A percentile compares a stretch with the other conserved stretches of the same genome.
phyloP scores from a whole-genome alignment of 2,888 invertebrate species.

The Oscheius sp. region DNA sequence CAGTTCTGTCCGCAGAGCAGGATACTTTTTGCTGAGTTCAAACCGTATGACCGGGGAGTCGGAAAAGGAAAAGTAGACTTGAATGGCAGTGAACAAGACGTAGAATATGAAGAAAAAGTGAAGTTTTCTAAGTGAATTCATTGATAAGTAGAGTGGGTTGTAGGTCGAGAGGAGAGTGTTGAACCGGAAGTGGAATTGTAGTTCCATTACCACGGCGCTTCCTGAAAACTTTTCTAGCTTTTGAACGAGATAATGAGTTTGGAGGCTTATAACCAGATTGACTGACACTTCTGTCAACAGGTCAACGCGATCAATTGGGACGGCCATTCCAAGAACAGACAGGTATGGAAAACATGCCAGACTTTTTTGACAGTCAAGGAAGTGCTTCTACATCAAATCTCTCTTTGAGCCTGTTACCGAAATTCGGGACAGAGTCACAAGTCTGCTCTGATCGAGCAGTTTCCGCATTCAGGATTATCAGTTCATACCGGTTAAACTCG shows the following conservation, averaged over 20 bases:
- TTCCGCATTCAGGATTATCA: too few species aligned
- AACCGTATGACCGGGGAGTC: neutral
- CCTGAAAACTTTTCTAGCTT: neutral
- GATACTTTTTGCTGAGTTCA: constrained; percentile 12
- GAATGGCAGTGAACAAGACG: constrained; percentile 7
- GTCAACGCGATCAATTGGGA: too few species aligned
- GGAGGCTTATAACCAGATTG: too few species aligned
- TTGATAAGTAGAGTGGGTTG: neutral
- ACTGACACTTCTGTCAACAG: too few species aligned
- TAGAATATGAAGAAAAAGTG: constrained; percentile 4
- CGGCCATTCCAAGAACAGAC: too few species aligned
- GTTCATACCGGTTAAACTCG: too few species aligned
- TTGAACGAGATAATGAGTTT: neutral
- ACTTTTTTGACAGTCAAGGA: too few species aligned
- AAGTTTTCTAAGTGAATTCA: neutral
- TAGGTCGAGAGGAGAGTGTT: constrained; percentile 2
- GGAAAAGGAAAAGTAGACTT: constrained; percentile 18
- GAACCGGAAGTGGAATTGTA: constrained; percentile 30
- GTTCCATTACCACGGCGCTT: constrained; percentile 17
- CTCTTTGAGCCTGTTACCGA: too few species aligned
- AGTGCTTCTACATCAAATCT: too few species aligned
- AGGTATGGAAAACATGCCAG: too few species aligned
- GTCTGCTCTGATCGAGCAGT: too few species aligned
- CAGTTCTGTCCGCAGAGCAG: neutral
- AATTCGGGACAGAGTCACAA: too few species aligned